Conservation (phyloP, 2,113 vertebrate species). For the Cavia porcellus region DNA sequence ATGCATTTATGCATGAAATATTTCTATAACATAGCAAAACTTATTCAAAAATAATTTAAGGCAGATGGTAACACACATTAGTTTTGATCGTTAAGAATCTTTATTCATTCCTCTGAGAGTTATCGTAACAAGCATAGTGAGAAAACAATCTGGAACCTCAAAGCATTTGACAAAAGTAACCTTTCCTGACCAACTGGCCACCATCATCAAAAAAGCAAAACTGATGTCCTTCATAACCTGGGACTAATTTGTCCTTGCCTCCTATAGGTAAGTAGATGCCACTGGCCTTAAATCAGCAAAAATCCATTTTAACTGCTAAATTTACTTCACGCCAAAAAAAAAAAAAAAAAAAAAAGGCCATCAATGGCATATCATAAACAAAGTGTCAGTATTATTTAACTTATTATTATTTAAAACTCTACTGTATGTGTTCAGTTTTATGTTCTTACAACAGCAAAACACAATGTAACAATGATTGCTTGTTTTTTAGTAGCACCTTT, state of each 20-base stretch:
- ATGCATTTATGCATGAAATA: neutral
- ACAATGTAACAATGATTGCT: neutral
- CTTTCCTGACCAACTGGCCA: neutral
- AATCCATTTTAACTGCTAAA: neutral
- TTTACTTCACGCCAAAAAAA: neutral
- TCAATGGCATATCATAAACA: neutral
- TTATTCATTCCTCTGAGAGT: constrained; percentile 45
- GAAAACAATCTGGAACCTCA: constrained; percentile 13
- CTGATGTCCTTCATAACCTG: neutral
- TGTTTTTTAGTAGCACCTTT: neutral
- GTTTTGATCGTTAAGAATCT: constrained; percentile 43
- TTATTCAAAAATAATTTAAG: constrained; percentile 34
- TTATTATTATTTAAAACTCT: no score
- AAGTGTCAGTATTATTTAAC: no score
- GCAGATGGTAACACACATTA: constrained; percentile 39
- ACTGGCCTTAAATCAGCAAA: neutral
- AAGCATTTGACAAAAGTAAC: neutral
- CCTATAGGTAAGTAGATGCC: constrained; percentile 11
- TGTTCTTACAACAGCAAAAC: neutral
- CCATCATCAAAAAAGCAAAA: neutral
- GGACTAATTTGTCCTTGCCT: neutral
- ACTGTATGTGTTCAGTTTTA: neutral
- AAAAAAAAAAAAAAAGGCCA: neutral
- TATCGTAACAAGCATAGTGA: neutral
- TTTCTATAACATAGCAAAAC: constrained; percentile 43